Evolutionary conservation across 1,140 invertebrate species (phyloP).

Genomic region (Berghia stephanieae): DNA sequence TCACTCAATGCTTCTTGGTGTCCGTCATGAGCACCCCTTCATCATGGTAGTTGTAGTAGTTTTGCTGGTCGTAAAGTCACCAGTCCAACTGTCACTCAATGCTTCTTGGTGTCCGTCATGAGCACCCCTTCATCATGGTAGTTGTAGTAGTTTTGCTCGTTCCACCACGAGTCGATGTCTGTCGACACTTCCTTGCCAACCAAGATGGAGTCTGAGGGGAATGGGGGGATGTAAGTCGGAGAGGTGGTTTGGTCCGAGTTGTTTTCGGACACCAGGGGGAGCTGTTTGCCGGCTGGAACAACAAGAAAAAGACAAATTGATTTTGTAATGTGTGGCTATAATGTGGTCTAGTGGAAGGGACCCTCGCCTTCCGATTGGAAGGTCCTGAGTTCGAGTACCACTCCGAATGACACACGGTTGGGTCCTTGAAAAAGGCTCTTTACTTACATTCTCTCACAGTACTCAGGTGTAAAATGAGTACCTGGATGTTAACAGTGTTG

Average conservation of each 20-base stretch:
- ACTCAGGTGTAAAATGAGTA: too few species aligned
- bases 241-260: constrained; percentile 52
- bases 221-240: constrained; percentile 48
- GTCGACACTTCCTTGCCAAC: constrained; percentile 60
- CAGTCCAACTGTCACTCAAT: too few species aligned
- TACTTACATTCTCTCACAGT: too few species aligned
- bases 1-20: not conserved
- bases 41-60: not conserved
- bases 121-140: constrained; percentile 27
- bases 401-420: too few species aligned
- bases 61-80: too few species aligned
- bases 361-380: too few species aligned
- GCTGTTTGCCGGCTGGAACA: constrained; percentile 57
- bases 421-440: too few species aligned
- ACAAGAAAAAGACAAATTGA: not conserved
- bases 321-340: too few species aligned
- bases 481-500: too few species aligned
- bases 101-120: too few species aligned
- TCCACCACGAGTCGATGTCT: constrained; percentile 66
- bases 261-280: constrained; percentile 63
- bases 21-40: not conserved
- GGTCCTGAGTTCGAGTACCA: too few species aligned
- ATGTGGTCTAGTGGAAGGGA: too few species aligned
- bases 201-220: constrained; percentile 48
- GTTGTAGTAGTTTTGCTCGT: constrained; percentile 66